Base-by-base conservation (phyloP, 1,140 invertebrate species). In the Lordiphosa collinella region DNA sequence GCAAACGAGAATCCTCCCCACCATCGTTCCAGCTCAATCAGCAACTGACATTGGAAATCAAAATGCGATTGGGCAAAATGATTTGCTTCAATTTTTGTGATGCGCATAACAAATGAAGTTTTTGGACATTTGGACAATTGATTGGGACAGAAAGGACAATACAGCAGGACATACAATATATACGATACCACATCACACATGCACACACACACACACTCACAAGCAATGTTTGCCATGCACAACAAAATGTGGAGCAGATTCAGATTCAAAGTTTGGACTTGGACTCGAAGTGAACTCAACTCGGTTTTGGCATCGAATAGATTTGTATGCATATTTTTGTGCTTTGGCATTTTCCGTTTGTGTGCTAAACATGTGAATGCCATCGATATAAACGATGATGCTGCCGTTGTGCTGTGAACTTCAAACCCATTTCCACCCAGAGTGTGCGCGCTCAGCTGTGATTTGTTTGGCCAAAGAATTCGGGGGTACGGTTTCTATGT, bases 31-130 rank as follows among this genome's bases (percentile, higher is more conserved):
- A 37, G 49, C 69, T 50, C 50, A 63, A 78, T 75, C 67, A 79
- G 58, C 75, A 65, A 70, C 55, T 70, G 78, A 72, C 78, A 79
- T 79, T 80, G 62, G 75, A 82, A 82, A 82, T 82, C 78, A 82
- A 82, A 82, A 82, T 82, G 78, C 78, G 78, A 84, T 82, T 82
- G 78, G 41, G 78, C 78, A 78, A 82, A 82, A 82, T 82, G 78
- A 82, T 82, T 82, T 82, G 78, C 78, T 82, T 84, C 63, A 82
- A 84, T 84, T 82, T 82, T 82, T 82, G 78, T 82, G 78, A 82
- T 82, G 78, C 78, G 78, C 67, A 82, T 82, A 84, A 78, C 72
- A 82, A 82, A 82, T 82, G 78, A 82, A 82, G 78, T 82, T 84
- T 84, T 44, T 82, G 78, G 76, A 82, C 78, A 76, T 76, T 76